Percentiles rank a stretch among this genome's conserved stretches.
Evolutionary conservation across 2,888 invertebrate species (phyloP).

Genomic region (Leucozona laternaria): DNA sequence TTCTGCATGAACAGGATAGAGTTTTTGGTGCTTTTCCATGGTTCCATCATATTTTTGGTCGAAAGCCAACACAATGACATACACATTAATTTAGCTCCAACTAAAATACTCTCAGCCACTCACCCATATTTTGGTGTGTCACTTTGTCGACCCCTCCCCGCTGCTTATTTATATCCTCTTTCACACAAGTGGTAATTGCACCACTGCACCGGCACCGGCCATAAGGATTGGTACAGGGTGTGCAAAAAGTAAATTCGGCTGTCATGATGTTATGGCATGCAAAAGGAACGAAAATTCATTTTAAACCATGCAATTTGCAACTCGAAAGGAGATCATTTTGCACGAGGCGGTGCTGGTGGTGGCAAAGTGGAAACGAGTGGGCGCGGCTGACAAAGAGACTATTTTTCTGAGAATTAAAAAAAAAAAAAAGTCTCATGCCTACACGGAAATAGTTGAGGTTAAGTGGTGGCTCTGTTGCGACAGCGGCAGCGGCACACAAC

Average conservation of each 20-base stretch:
- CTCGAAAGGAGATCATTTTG: slow-evolving; percentile 39
- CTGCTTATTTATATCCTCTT: not conserved
- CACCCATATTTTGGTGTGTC: slow-evolving; percentile 37
- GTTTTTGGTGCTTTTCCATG: slow-evolving; percentile 1
- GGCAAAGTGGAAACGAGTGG: slow-evolving; percentile 30
- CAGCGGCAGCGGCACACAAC: not conserved
- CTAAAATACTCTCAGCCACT: slow-evolving; percentile 62
- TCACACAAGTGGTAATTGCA: slow-evolving; percentile 59
- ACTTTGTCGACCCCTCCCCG: slow-evolving; percentile 17
- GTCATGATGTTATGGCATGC: slow-evolving; percentile 28
- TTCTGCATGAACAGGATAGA: slow-evolving; percentile 31
- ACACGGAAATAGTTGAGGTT: slow-evolving; percentile 68
- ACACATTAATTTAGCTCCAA: slow-evolving; percentile 64
- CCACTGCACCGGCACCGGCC: slow-evolving; percentile 22
- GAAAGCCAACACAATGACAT: slow-evolving; percentile 53
- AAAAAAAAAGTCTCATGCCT: slow-evolving; percentile 26
- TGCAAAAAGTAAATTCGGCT: slow-evolving; percentile 42
- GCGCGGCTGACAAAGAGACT: slow-evolving; percentile 56
- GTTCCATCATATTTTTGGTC: slow-evolving; percentile 63
- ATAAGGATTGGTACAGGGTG: slow-evolving; percentile 39
- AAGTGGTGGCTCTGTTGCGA: slow-evolving; percentile 55
- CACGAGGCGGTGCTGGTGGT: not conserved
- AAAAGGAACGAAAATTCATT: slow-evolving; percentile 26
- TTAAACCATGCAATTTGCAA: slow-evolving; percentile 57
- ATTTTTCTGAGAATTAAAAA: slow-evolving; percentile 37